Evolutionary conservation across 2,888 invertebrate species (phyloP), one percentile per base, ranked within the genome.

Genomic region (Drosophila setosimentum): DNA sequence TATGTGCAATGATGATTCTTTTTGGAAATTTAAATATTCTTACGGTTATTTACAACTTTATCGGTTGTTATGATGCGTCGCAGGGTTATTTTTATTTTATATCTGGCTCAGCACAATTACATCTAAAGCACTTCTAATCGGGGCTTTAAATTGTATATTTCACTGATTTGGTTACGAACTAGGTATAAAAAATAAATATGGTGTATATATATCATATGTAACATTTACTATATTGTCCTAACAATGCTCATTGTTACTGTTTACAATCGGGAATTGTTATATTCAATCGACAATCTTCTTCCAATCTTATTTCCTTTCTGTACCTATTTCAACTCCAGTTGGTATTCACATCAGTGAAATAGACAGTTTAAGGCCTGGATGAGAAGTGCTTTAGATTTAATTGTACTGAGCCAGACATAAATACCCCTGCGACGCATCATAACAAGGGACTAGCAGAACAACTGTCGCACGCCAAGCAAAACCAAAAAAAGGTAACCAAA

Each of bases 381-480:
- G 49, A 35, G 27, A 27, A 57, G 16, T 30, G 29, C 57, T 33
- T 32, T 33, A 16, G 33, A 59, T 59, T 32, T 59, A 32, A 48
- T 48, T 32, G 16, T 61, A n/a, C 24, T 21, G 21, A 18, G 10
- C 27, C 57, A 35, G 29, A 35, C 3, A 30, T 16, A 27, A 16
- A 18, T 58, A 30, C 24, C 16, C 18, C 8, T 30, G 18, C 21
- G 29, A 6, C 24, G 3, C 35, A 35, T 8, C 16, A 18, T 27
- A 40, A 11, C 32, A 27, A 24, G 32, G 40, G 53, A 45, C 69
- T 76, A 53, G 37, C 63, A n/a, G 45, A 81, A 71, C 82, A 77
- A 78, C 78, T 81, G 77, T 73, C 73, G 82, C 73, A 61, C 81
- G 78, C 24, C 48, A 24, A 40, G 50, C 45, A 57, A 24, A 4